Base-by-base conservation (phyloP, 2,888 invertebrate genomes). In the Formica aserva region DNA sequence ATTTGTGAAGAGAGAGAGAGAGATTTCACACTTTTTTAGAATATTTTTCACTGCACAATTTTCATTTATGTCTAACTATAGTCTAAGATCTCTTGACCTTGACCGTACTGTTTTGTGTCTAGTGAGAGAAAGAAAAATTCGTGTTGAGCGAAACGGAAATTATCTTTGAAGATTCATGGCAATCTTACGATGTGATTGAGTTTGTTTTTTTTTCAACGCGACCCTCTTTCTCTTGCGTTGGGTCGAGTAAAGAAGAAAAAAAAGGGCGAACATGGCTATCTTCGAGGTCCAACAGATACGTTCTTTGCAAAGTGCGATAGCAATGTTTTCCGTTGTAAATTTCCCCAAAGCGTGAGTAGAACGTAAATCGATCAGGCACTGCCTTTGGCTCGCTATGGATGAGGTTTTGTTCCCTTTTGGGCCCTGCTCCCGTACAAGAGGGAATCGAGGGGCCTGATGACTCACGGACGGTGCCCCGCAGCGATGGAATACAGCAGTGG, bases 371-470 rank as follows among this genome's bases (percentile, higher is more conserved):
- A 94, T 94, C 94, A 94, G 92, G 92, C 92, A 91, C 92, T 92
- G 91, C 88, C 91, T 92, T 92, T 92, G 85, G 86, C 90, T 89
- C 71, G 87, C 88, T 90, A 86, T 87, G 89, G 91, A 91, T 89
- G 90, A 89, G 89, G 92, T 90, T 92, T 93, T 91, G 88, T 92
- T 93, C 91, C 86, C 91, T 92, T 92, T 89, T 89, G 93, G 93
- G 92, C 92, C 92, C 91, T 93, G 94, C 94, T 94, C 92, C 93
- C 80, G 94, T 93, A 92, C 93, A 93, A 93, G 93, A 93, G 92
- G 92, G 93, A 93, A 93, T 94, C 93, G 92, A 93, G 94, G 94
- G 94, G 93, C 93, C 94, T 94, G 94, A 94, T 94, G 94, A 94
- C 94, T 94, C 94, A 94, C 93, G 94, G 92, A 93, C 90, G 94